phyloP scores from a whole-genome alignment of 1,140 invertebrate genomes.

The Eufriesea mexicana region DNA sequence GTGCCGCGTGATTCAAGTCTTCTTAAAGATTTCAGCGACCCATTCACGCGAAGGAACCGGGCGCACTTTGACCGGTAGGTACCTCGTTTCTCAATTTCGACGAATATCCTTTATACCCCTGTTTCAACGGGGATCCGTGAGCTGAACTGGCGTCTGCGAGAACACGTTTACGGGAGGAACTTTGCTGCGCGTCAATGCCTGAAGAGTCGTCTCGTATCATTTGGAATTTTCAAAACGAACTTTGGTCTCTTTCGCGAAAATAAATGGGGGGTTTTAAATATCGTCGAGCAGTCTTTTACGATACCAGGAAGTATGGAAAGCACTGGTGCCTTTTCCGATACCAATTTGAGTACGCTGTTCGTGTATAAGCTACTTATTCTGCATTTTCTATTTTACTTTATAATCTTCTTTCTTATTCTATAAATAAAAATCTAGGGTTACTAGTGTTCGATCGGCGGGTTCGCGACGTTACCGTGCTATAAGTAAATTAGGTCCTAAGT shows the following conservation, averaged over 20 bases:
- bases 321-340: no score
- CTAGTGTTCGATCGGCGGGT: neutral
- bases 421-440: no score
- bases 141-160: conserved; percentile 11
- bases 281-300: neutral
- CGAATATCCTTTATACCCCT: conserved; percentile 34
- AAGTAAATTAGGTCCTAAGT: neutral
- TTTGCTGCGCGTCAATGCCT: neutral
- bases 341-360: no score
- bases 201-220: no score
- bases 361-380: no score
- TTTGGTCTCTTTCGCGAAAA: neutral
- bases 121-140: conserved; percentile 27
- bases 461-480: no score
- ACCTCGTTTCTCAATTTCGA: conserved; percentile 30
- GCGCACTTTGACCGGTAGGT: neutral
- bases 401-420: no score
- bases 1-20: neutral
- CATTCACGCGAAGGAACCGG: conserved; percentile 2
- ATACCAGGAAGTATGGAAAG: neutral
- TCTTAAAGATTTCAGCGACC: conserved; percentile 4
- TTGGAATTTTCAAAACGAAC: conserved; percentile 9
- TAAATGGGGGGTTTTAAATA: conserved; percentile 4
- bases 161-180: conserved; percentile 8
- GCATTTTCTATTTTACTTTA: no score